Evolutionary conservation across 2,888 invertebrate species (phyloP).

Genomic region (Malthinus flaveolus): DNA sequence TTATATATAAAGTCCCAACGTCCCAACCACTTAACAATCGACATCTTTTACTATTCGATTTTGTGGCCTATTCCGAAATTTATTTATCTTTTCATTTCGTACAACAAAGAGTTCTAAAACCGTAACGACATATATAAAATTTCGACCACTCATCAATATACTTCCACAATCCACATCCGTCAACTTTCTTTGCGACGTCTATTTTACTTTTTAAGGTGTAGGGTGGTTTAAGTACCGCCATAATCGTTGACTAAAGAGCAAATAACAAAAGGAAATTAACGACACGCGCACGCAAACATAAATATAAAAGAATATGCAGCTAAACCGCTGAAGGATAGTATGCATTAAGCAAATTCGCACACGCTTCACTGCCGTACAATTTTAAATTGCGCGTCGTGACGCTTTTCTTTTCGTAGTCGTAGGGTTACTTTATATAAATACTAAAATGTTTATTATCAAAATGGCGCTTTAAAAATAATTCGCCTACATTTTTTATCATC

Average conservation of each 20-base stretch:
- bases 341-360: constrained; percentile 48
- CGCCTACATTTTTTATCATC: too few relatives aligned
- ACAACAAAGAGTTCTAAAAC: background rate
- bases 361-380: constrained; percentile 45
- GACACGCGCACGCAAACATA: constrained; percentile 48
- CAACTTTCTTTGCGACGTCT: constrained; percentile 31
- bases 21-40: constrained; percentile 13
- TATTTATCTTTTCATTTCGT: constrained; percentile 12
- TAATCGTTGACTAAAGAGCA: constrained; percentile 41
- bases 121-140: constrained; percentile 1
- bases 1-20: constrained; percentile 7
- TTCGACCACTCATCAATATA: constrained; percentile 24
- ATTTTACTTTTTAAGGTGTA: constrained; percentile 32
- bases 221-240: constrained; percentile 31
- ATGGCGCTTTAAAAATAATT: too few relatives aligned
- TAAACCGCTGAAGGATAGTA: constrained; percentile 43
- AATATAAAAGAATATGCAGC: constrained; percentile 47
- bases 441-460: too few relatives aligned
- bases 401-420: constrained; percentile 5
- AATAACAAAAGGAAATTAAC: constrained; percentile 49
- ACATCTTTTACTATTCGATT: constrained; percentile 11
- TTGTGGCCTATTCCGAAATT: constrained; percentile 8
- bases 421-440: too few relatives aligned
- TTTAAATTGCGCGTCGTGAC: constrained; percentile 27
- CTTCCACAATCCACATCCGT: constrained; percentile 25